phyloP scores from a whole-genome alignment of 2,888 invertebrate species.

The Plebejus anna region DNA sequence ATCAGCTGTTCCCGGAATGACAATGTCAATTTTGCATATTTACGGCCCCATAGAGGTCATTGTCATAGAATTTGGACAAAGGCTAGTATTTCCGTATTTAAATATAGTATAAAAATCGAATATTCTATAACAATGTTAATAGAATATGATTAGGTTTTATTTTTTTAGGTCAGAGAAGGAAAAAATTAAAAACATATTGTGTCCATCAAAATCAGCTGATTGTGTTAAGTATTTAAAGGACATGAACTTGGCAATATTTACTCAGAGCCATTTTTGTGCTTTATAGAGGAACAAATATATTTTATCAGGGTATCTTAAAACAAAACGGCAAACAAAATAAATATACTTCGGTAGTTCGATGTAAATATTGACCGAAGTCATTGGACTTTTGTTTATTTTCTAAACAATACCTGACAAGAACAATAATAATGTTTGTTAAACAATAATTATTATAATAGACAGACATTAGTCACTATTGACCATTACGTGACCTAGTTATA shows the following conservation, averaged over 20 bases:
- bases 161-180: too few species aligned
- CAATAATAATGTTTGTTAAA: constrained; percentile 1
- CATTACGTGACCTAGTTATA: neutral
- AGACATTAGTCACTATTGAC: neutral
- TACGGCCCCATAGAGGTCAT: constrained; percentile 8
- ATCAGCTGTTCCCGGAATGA: constrained; percentile 25
- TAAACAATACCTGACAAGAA: neutral
- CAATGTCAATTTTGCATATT: constrained; percentile 22
- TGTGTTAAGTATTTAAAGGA: neutral
- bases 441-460: neutral
- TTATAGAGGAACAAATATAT: neutral
- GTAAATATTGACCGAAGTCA: neutral
- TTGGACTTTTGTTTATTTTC: constrained; percentile 2
- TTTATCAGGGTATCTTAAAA: neutral
- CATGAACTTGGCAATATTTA: neutral
- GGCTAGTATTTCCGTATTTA: neutral
- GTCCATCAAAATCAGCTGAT: neutral
- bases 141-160: too few species aligned
- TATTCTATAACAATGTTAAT: too few species aligned
- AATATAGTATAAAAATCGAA: neutral
- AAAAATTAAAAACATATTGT: too few species aligned
- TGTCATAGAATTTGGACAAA: constrained; percentile 14
- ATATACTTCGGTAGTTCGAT: neutral
- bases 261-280: neutral
- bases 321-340: neutral